Conservation (phyloP, 2,888 invertebrate genomes). For the Teleogryllus oceanicus region DNA sequence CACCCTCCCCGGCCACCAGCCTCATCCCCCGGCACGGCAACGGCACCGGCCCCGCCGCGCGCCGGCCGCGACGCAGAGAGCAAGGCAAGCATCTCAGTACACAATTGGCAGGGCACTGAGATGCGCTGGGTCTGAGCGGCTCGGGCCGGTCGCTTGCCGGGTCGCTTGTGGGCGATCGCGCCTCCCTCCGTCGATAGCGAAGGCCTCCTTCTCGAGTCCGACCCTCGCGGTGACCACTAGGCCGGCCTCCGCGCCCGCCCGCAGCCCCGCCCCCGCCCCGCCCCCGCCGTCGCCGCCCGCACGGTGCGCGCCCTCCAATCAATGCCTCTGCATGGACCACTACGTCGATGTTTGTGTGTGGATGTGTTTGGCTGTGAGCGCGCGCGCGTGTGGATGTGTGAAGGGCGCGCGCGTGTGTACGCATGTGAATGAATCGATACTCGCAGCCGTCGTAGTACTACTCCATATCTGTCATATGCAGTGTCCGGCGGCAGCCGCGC, state of each 20-base stretch:
- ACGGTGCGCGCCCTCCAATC: no score
- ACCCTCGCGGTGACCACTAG: no score
- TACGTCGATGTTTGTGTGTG: no score
- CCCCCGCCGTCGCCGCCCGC: no score
- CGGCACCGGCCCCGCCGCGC: background rate
- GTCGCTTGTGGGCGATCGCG: background rate
- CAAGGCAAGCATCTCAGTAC: background rate
- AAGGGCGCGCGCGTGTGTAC: background rate
- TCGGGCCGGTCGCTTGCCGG: background rate
- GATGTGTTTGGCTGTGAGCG: background rate
- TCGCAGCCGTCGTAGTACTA: background rate
- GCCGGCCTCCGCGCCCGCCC: no score
- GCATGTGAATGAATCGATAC: constrained; percentile 3
- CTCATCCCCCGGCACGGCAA: background rate
- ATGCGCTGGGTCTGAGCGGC: background rate
- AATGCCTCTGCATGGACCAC: no score
- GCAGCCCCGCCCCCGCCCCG: no score
- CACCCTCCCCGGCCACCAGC: background rate
- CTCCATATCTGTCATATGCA: background rate
- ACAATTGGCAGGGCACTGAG: background rate
- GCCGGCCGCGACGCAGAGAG: background rate
- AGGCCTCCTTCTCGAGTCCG: no score
- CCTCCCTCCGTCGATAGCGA: no score
- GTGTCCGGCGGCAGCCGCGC: no score
- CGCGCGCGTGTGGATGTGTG: background rate